Percentiles rank a stretch among this genome's conserved stretches.
phyloP scores from a whole-genome alignment of 2,888 invertebrate species.

The Trisateles emortualis region DNA sequence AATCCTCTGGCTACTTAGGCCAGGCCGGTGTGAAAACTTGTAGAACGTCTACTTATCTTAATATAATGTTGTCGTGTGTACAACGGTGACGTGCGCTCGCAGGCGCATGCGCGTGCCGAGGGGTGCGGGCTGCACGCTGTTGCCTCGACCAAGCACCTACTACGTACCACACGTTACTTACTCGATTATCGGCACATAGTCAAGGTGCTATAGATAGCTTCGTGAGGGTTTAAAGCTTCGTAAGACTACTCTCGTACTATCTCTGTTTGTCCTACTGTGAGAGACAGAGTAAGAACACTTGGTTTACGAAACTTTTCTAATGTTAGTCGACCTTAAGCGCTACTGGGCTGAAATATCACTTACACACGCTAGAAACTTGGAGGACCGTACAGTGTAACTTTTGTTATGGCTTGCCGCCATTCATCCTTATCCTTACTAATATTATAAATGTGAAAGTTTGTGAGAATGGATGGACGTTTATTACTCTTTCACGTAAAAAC shows the following conservation, averaged over 20 bases:
- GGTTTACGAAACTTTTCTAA: neutral
- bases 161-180: constrained; percentile 21
- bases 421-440: too few relatives aligned
- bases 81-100: constrained; percentile 22
- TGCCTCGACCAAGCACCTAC: constrained; percentile 28
- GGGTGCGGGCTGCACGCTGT: constrained; percentile 35
- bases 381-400: too few relatives aligned
- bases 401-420: too few relatives aligned
- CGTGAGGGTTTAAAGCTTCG: neutral
- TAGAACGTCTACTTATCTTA: too few relatives aligned
- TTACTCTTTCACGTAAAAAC: too few relatives aligned
- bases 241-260: neutral
- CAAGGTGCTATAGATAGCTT: neutral
- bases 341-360: neutral
- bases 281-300: neutral
- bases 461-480: too few relatives aligned
- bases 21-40: too few relatives aligned
- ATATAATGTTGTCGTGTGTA: constrained; percentile 4
- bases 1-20: too few relatives aligned
- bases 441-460: too few relatives aligned
- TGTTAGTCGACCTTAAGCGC: neutral
- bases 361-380: neutral
- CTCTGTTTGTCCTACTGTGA: neutral
- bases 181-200: constrained; percentile 5
- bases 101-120: constrained; percentile 38